phyloP scores from a whole-genome alignment of 2,797 vertebrate species.

The Salarias fasciatus region DNA sequence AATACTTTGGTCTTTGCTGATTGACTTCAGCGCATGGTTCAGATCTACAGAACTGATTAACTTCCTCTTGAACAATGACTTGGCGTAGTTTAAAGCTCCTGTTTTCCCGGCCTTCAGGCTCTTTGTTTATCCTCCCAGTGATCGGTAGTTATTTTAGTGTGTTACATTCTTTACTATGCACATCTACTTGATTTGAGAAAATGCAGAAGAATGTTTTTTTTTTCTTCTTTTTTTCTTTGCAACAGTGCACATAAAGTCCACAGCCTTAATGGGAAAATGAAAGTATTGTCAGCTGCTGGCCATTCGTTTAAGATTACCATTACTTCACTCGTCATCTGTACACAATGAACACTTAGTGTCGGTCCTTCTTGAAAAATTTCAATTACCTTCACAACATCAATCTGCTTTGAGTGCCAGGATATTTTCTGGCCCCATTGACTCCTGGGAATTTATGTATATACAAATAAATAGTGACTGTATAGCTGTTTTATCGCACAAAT shows the following conservation, averaged over 20 bases:
- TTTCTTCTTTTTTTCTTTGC: conserved; percentile 12
- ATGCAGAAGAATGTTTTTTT: conserved; percentile 28
- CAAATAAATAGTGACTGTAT: conserved; percentile 11
- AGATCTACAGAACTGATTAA: background rate
- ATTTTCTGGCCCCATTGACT: background rate
- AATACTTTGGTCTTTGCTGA: no score
- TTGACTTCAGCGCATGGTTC: no score
- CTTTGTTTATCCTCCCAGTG: background rate
- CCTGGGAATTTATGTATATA: conserved; percentile 10
- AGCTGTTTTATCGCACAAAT: background rate
- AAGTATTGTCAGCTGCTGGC: conserved; percentile 1
- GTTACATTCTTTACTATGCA: background rate
- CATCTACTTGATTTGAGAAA: conserved; percentile 31
- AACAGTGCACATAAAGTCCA: conserved; percentile 1
- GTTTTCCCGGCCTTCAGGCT: no score
- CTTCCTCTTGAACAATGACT: no score
- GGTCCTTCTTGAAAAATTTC: background rate
- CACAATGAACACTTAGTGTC: conserved; percentile 9
- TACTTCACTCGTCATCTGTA: conserved; percentile 33
- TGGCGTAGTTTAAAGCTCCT: background rate
- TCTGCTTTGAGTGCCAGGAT: conserved; percentile 7
- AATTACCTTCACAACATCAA: conserved; percentile 6
- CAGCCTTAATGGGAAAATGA: conserved; percentile 38
- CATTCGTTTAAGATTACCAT: conserved; percentile 8
- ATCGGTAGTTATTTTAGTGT: background rate